Conservation (phyloP, 1,140 invertebrate genomes). For the Holotrichia oblita region DNA sequence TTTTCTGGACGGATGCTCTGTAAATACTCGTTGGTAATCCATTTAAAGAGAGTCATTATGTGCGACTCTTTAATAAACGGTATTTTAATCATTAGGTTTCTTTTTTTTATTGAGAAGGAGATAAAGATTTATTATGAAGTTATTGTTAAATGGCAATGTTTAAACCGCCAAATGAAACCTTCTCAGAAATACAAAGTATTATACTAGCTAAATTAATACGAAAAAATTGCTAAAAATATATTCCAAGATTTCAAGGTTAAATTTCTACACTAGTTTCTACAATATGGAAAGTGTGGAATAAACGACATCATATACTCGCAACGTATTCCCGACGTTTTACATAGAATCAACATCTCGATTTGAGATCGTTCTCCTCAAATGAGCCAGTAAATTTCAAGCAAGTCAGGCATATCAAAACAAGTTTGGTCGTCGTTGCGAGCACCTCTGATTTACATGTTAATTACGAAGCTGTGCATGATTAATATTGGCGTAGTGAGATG, state of each 20-base stretch:
- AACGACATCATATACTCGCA: not conserved
- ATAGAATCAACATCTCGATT: not conserved
- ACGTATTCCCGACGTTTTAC: not conserved
- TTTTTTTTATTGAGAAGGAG: not conserved
- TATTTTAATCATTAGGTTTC: not conserved
- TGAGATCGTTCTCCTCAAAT: not conserved
- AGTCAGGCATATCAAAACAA: slow-evolving; percentile 30
- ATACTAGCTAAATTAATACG: not conserved
- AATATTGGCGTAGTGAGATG: not conserved
- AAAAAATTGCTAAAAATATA: too few species aligned
- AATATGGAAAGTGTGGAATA: not conserved
- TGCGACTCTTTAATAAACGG: not conserved
- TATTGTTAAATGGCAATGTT: not conserved
- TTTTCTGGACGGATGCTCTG: not conserved
- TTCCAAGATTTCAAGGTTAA: slow-evolving; percentile 3
- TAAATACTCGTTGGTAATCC: not conserved
- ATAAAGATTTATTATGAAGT: too few species aligned
- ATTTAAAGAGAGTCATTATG: not conserved
- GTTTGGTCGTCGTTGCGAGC: not conserved
- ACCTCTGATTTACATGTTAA: slow-evolving; percentile 31
- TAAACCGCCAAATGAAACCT: too few species aligned
- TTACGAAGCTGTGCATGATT: slow-evolving; percentile 6
- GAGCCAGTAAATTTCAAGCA: slow-evolving; percentile 12
- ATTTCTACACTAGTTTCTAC: not conserved
- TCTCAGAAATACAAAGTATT: not conserved